Percentiles rank a stretch among this genome's conserved stretches.
These are phyloP conservation scores for Hirundichthys speculiger DNA, from an alignment of 2,113 vertebrate species.

Conservation along the genomic window DNA sequence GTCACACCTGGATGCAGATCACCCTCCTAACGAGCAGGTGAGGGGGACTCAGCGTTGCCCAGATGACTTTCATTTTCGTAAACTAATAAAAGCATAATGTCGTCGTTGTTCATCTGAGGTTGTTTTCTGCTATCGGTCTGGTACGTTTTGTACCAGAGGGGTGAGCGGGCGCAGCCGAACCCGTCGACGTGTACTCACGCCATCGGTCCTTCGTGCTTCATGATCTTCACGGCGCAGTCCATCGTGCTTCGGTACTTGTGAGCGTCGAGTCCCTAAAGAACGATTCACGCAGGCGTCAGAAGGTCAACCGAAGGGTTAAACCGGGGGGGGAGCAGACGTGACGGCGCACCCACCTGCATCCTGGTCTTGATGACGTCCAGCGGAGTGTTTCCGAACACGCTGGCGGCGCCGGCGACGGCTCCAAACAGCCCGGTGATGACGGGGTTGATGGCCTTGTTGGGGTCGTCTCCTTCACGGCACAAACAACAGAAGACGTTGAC, in stretches of 20 bases:
- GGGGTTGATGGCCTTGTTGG: slow-evolving; percentile 90
- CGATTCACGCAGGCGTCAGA: not conserved
- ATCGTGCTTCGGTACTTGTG: slow-evolving; percentile 94
- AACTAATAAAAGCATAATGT: too few relatives aligned
- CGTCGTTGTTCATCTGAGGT: too few relatives aligned
- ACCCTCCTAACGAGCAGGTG: too few relatives aligned
- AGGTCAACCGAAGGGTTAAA: not conserved
- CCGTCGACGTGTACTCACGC: slow-evolving; percentile 84
- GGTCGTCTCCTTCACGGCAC: slow-evolving; percentile 83
- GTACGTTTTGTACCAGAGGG: too few relatives aligned
- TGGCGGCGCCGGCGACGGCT: slow-evolving; percentile 89
- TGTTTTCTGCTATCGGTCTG: too few relatives aligned
- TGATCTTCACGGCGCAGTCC: slow-evolving; percentile 93
- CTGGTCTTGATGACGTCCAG: slow-evolving; percentile 97
- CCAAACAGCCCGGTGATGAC: slow-evolving; percentile 90
- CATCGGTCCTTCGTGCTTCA: slow-evolving; percentile 89
- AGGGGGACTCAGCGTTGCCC: too few relatives aligned
- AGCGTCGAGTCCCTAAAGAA: slow-evolving; percentile 89
- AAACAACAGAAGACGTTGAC: not conserved
- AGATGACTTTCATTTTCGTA: too few relatives aligned
- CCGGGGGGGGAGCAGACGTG: not conserved
- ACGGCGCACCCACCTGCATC: slow-evolving; percentile 87
- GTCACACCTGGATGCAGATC: too few relatives aligned
- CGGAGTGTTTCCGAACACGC: slow-evolving; percentile 96
- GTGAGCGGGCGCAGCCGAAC: too few relatives aligned